Base-by-base conservation (phyloP, 2,888 invertebrate species). In the Elegia similella region DNA sequence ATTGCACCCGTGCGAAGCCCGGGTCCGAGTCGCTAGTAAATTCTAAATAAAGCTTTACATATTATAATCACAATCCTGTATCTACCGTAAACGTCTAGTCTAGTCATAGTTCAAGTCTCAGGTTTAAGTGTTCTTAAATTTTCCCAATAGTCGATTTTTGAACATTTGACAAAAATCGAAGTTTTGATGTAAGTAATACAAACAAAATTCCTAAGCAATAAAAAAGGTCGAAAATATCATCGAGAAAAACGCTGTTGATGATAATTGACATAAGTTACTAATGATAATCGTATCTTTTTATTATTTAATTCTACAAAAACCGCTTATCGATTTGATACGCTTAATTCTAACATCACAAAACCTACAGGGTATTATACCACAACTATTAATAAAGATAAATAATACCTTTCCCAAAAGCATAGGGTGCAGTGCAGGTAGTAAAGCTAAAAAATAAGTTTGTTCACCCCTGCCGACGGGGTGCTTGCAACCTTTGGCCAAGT, bases 391-490 rank as follows among this genome's bases (percentile, higher is more conserved):
- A 47, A 42, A 47, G 34, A 38, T 47, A 47, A 55, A 55, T 55
- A 34, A 55, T 55, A 34, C 54, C 54, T 34, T 44, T 43, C 6
- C 17, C 23, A 55, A 48, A 48, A n/a, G 47, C 15, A 29, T 13
- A 42, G 13, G 48, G 48, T 12, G 29, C 56, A 23, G 23, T 23
- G 23, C 23, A 56, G 56, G 56, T 56, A 56, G 56, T 59, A 46
- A 42, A 53, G 32, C 58, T 53, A 54, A 59, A 46, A 42, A 43
- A 62, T 70, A 72, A 74, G 78, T 84, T 84, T 83, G 80, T 80
- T 80, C 73, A 86, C 80, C 87, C 81, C 83, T 76, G 73, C 52
- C 64, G 60, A 65, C 62, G 68, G 74, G 82, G 77, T 70, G 66
- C 34, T 29, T 47, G 43, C 44, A 44, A 34, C 54, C 17, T 29